Base-by-base conservation (phyloP, 2,113 vertebrate genomes). In the Grammatotria lemairii region DNA sequence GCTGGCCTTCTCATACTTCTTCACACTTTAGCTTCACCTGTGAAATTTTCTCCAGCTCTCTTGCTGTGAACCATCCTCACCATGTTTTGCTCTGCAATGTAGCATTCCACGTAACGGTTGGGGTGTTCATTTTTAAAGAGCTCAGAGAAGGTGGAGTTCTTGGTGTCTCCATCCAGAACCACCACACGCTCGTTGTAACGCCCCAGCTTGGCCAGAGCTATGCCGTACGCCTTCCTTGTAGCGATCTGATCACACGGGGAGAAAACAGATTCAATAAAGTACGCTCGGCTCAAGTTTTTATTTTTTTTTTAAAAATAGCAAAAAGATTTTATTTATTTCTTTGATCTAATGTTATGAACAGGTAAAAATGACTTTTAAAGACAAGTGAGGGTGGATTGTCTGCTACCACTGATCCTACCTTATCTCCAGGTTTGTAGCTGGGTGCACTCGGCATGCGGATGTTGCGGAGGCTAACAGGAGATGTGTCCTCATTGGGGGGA, bases 1-100 rank as follows among this genome's bases (percentile, higher is more conserved):
- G 14, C 60, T 12, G 9, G 11, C 21, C 23, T 60, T 42, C 31
- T 47, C 54, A 47, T n/a, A 10, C 38, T n/a, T 42, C 38, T 26
- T 57, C 14, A 8, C 45, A 49, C 9, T 78, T 78, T 31, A 28
- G n/a, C 10, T 16, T 81, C 53, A 14, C 38, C 40, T 58, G 17
- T 8, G 26, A 81, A 38, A 45, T 3, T n/a, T 40, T 60, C 55
- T 31, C 17, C 55, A 57, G 35, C 16, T 28, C 1, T 21, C 49
- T 12, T 4, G 7, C 65, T 45, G 40, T 49, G 7, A 45, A 13
- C 19, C 49, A 38, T 23, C 9, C 85, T 90, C 89, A 99, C 98
- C 98, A 99, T 98, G 94, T 99, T 99, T 94, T 99, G 98, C 91
- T 99, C 98, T 4, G 98, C 97, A 19, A 99, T 99, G 96, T 97